Evolutionary conservation across 2,888 invertebrate genomes (phyloP).

Genomic region (Alloplasta piceator): DNA sequence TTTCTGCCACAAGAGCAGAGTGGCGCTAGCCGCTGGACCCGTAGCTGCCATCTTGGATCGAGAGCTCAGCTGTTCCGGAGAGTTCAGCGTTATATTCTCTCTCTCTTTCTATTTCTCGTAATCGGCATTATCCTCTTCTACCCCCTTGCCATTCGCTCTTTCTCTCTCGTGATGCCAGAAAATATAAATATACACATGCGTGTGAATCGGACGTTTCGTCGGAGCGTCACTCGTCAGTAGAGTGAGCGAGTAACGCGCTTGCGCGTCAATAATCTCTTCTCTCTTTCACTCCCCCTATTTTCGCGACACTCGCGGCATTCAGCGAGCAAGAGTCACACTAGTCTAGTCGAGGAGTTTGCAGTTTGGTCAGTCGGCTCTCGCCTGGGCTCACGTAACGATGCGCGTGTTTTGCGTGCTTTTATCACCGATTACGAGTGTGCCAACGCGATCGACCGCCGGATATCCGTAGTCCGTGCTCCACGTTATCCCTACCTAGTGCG

Average conservation of each 20-base stretch:
- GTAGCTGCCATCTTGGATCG: too few relatives aligned
- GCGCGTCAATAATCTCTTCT: background rate
- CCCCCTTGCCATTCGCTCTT: constrained; percentile 3
- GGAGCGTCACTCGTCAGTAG: background rate
- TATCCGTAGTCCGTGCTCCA: constrained; percentile 56
- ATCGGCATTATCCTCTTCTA: background rate
- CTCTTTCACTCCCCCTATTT: constrained; percentile 1
- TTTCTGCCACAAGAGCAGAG: too few relatives aligned
- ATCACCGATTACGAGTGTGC: constrained; percentile 64
- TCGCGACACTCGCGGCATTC: background rate
- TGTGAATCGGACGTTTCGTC: background rate
- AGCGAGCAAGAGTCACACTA: constrained; percentile 41
- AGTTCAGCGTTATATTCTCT: too few relatives aligned
- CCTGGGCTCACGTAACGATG: constrained; percentile 77
- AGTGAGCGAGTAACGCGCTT: background rate
- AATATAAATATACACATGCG: background rate
- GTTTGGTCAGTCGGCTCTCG: constrained; percentile 74
- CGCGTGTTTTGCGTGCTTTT: constrained; percentile 57
- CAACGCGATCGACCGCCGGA: constrained; percentile 66
- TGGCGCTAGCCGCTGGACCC: too few relatives aligned
- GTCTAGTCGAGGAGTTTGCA: background rate
- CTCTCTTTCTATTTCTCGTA: too few relatives aligned
- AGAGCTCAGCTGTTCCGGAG: too few relatives aligned
- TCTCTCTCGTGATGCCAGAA: background rate
- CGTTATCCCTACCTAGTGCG: constrained; percentile 54